phyloP scores from a whole-genome alignment of 2,797 vertebrate species.

The Lindbergichthys nudifrons region DNA sequence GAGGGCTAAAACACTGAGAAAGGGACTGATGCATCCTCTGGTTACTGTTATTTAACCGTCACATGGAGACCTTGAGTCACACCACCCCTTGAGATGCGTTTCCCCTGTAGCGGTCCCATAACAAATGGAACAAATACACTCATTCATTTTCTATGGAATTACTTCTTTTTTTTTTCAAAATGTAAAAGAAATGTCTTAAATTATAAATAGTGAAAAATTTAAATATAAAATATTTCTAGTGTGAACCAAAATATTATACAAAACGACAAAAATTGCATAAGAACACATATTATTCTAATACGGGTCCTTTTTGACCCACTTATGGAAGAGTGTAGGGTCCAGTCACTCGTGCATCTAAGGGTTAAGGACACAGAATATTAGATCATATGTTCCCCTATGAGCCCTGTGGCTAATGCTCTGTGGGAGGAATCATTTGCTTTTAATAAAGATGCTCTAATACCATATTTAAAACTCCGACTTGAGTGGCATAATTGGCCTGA shows the following conservation, averaged over 20 bases:
- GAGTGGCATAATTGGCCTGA: constrained; percentile 45
- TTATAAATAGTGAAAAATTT: too few species aligned
- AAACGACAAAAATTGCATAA: too few species aligned
- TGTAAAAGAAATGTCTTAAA: too few species aligned
- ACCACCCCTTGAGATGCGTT: constrained; percentile 9
- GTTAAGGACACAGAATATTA: constrained; percentile 39
- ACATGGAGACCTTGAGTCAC: constrained; percentile 45
- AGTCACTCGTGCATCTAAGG: too few species aligned
- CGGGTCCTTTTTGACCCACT: too few species aligned
- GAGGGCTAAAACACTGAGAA: background rate
- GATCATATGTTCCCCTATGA: constrained; percentile 14
- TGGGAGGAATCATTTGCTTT: constrained; percentile 56
- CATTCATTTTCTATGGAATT: too few species aligned
- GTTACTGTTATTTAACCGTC: constrained; percentile 21
- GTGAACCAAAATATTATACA: too few species aligned
- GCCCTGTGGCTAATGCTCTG: constrained; percentile 43
- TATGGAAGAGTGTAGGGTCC: too few species aligned
- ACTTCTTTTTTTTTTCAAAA: too few species aligned
- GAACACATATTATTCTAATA: too few species aligned
- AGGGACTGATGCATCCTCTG: constrained; percentile 4
- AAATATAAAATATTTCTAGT: too few species aligned
- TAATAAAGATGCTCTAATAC: constrained; percentile 48
- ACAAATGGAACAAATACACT: constrained; percentile 14
- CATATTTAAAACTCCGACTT: constrained; percentile 41
- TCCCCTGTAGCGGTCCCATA: constrained; percentile 22